A percentile compares a stretch with the other conserved stretches of the same genome.
Conservation (phyloP, 2,113 vertebrate species). For the Aegithalos caudatus region DNA sequence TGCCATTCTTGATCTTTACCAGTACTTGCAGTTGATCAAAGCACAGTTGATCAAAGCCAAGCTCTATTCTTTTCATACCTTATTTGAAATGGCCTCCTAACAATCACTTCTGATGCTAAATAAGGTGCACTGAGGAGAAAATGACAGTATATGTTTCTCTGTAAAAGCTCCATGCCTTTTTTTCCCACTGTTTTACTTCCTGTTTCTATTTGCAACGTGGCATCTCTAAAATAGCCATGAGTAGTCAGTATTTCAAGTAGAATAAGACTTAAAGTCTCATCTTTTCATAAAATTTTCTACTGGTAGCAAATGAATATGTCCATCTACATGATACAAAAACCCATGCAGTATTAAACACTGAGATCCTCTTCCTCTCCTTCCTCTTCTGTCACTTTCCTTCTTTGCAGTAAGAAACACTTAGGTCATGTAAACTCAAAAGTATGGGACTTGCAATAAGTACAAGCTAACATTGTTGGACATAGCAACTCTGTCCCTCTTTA, state of each 20-base stretch:
- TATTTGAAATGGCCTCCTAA: neutral
- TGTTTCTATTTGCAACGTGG: neutral
- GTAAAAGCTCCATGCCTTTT: neutral
- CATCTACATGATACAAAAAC: neutral
- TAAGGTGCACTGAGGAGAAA: neutral
- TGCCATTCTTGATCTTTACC: neutral
- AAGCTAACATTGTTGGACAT: rapidly evolving
- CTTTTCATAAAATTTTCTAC: neutral
- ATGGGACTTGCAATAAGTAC: neutral
- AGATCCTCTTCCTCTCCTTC: neutral
- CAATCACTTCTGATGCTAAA: neutral
- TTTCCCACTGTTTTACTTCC: neutral
- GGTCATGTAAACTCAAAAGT: neutral
- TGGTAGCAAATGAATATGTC: neutral
- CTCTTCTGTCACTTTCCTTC: neutral
- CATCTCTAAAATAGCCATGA: neutral
- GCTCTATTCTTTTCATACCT: neutral
- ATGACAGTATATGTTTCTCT: neutral
- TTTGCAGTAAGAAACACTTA: neutral
- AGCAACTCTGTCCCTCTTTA: neutral
- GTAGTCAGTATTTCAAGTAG: neutral
- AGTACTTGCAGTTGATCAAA: slow-evolving; percentile 15
- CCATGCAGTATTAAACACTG: neutral
- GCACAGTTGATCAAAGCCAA: slow-evolving; percentile 25
- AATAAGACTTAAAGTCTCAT: neutral